These are phyloP conservation scores for Sebastes hopkinsi DNA, from an alignment of 2,797 vertebrate species.

Conservation along the genomic window DNA sequence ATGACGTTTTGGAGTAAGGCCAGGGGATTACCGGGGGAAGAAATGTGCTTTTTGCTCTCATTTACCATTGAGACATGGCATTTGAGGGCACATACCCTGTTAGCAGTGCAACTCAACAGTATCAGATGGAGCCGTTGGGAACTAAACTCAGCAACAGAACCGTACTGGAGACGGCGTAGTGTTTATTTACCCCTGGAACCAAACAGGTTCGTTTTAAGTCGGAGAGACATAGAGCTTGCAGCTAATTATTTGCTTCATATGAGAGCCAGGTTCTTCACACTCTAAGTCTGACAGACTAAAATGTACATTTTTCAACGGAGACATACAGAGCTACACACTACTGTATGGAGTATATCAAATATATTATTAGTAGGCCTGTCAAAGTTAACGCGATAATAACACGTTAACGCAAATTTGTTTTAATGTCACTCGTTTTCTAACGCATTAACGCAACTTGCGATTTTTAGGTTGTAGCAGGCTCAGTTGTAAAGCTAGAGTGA, in stretches of 20 bases:
- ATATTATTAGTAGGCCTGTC: too few species aligned
- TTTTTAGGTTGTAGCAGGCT: too few species aligned
- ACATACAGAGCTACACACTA: background rate
- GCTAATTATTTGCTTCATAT: constrained; percentile 24
- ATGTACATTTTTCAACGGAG: background rate
- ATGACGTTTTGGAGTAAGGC: constrained; percentile 71
- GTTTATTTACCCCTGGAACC: constrained; percentile 51
- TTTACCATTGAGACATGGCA: constrained; percentile 60
- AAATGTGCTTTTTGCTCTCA: constrained; percentile 64
- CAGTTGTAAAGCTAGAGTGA: too few species aligned
- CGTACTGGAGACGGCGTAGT: constrained; percentile 4
- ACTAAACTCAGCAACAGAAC: constrained; percentile 25
- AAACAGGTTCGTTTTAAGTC: constrained; percentile 39
- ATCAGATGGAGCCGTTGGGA: constrained; percentile 53
- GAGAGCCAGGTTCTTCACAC: background rate
- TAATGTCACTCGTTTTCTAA: too few species aligned
- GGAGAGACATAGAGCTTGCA: constrained; percentile 29
- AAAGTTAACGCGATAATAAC: too few species aligned
- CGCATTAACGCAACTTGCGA: too few species aligned
- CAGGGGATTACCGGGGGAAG: constrained; percentile 61
- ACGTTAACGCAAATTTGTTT: too few species aligned
- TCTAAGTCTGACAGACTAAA: background rate
- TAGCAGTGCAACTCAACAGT: constrained; percentile 52
- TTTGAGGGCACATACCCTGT: constrained; percentile 62
- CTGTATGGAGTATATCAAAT: background rate